Base-by-base conservation (phyloP, 2,888 invertebrate species). In the Spodoptera littoralis region DNA sequence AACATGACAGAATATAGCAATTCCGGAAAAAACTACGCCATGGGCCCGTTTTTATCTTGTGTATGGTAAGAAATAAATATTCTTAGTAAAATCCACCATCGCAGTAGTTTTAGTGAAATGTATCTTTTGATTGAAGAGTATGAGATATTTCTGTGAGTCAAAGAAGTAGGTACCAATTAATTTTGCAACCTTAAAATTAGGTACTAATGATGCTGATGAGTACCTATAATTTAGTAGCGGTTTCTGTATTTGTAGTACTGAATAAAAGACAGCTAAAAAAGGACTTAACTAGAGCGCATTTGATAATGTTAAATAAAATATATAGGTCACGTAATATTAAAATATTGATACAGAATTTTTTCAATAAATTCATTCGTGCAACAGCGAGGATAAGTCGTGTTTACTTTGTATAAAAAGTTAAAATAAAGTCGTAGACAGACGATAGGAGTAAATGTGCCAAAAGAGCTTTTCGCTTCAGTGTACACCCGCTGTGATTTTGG, bases 401-500 rank as follows among this genome's bases (percentile, higher is more conserved):
- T 47, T 27, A 43, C 45, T 54, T 53, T 42, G 60, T 74, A 66
- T 65, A 65, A 75, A 65, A 77, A 66, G 61, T 60, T 62, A 65
- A 76, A 79, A 79, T 78, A 79, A 75, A 78, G 67, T 70, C 65
- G 62, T 65, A 70, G 65, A 56, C 62, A 51, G 60, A 58, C 45
- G 65, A 67, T 52, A 63, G 55, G 59, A 73, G 69, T 74, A 75
- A 73, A 68, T 57, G 59, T 55, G 50, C 9, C 55, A 64, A 61
- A 62, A 58, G 53, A 77, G 50, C 24, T 47, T 54, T 58, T 54
- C 53, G 53, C 55, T 53, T 65, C 70, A 73, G 59, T 67, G 61
- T 60, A 59, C 63, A 64, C 44, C 62, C 59, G 61, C 60, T 61
- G 68, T 60, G 70, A 61, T 82, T 85, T 88, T 90, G 88, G 90